Evolutionary conservation across 2,888 invertebrate species (phyloP), one percentile per base, ranked within the genome.

Genomic region (Argynnis bischoffii): DNA sequence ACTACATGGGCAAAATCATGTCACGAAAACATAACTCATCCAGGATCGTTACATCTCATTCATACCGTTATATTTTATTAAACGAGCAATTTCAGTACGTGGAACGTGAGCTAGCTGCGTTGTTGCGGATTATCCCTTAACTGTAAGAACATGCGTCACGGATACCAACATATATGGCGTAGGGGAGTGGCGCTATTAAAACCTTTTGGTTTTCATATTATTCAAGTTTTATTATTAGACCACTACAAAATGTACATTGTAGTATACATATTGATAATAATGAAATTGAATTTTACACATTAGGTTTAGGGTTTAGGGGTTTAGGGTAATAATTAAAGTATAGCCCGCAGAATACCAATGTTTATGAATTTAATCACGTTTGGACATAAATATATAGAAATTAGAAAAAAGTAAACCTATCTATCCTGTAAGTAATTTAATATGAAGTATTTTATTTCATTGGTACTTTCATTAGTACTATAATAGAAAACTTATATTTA

Each of bases 61-160:
- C 46, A 53, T 47, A 64, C 65, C 67, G 70, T 70, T 70, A 70
- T 59, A 55, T 61, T 56, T 67, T 56, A 70, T 41, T 68, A 46
- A 60, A 51, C 56, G 16, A 41, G 60, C 55, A 64, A 64, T 61
- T 67, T 57, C 61, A 61, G 66, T 51, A 64, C 54, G 46, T 46
- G 61, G 66, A 57, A 67, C 74, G 73, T 75, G 74, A 67, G 69
- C 64, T 60, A 64, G 64, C 67, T 60, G 65, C 64, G 66, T 66
- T 54, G 69, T 54, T 64, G 57, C 53, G 72, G 74, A 72, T 75
- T 75, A 75, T 75, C 72, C 71, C 63, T 60, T 72, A 64, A 69
- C 69, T 71, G 69, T 66, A 66, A 63, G 55, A 69, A 51, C 67
- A 65, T 69, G 69, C 63, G 69, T 69, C 69, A 71, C 64, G 64